Evolutionary conservation across 2,888 invertebrate species (phyloP), one percentile per base, ranked within the genome.

Genomic region (Rapana venosa): DNA sequence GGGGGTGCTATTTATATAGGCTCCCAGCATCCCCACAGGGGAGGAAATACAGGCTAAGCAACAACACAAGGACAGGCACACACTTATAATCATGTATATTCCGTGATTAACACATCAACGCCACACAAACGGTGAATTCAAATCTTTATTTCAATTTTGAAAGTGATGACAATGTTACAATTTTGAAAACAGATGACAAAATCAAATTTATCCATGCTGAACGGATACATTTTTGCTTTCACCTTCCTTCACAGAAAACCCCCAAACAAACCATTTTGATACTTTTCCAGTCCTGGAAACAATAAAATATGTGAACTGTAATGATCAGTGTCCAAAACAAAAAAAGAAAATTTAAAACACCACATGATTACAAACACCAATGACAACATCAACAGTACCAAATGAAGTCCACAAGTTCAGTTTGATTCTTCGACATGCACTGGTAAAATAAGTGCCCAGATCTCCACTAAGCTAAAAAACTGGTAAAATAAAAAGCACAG

Each of bases 281-380:
- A n/a, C n/a, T n/a, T 11, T 70, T n/a, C 17, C 11, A n/a, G 0
- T 5, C 30, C n/a, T 74, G 15, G 5, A 74, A 74, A 20, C 1
- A n/a, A 26, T n/a, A 22, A n/a, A 74, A 26, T 17, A 13, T 11
- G 11, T 74, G 11, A 74, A 26, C 8, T 26, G 26, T 22, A 26
- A 74, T 11, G n/a, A 74, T 74, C 8, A 22, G n/a, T 74, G 26
- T n/a, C 11, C 30, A 22, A 11, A 74, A 70, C 5, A 70, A 70
- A n/a, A 74, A 22, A 74, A 22, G 4, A 74, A 22, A 74, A 74
- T 36, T 6, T 36, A 47, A 83, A 36, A 83, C 26, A 30, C 26
- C 0, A 83, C 36, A 83, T 83, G 81, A 83, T 47, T 83, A 83
- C 81, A 47, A 83, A 22, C 81, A 83, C 47, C 26, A 47, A 47